A percentile compares a stretch with the other conserved stretches of the same genome.
phyloP scores from a whole-genome alignment of 2,888 invertebrate genomes.

The Cryptocephalus moraei region DNA sequence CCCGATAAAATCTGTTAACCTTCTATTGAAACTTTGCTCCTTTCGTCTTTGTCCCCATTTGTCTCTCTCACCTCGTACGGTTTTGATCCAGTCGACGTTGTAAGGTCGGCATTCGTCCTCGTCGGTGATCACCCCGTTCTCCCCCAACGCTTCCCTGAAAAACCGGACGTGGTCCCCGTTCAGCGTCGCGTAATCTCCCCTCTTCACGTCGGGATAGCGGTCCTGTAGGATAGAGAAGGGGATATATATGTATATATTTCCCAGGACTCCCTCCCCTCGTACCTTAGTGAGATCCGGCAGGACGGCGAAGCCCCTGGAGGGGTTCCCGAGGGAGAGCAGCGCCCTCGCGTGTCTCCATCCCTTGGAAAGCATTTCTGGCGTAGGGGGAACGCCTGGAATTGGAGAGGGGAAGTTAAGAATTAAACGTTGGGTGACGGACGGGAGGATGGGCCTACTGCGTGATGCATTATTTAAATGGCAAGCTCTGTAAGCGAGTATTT shows the following conservation, averaged over 20 bases:
- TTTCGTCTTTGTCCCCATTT: too few relatives aligned
- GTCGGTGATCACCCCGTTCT: conserved; percentile 62
- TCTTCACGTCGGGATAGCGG: conserved; percentile 50
- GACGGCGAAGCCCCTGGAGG: conserved; percentile 15
- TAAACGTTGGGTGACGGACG: too few relatives aligned
- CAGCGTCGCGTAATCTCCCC: conserved; percentile 50
- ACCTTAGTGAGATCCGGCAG: conserved; percentile 1
- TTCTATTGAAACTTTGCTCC: too few relatives aligned
- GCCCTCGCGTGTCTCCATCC: conserved; percentile 18
- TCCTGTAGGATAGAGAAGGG: conserved; percentile 34
- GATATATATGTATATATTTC: too few relatives aligned
- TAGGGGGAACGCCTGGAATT: neutral
- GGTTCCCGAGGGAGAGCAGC: conserved; percentile 7
- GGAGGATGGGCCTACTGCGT: too few relatives aligned
- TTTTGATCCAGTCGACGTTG: conserved; percentile 85
- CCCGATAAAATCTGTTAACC: too few relatives aligned
- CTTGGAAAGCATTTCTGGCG: conserved; percentile 18
- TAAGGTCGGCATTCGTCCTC: conserved; percentile 64
- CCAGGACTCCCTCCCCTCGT: too few relatives aligned
- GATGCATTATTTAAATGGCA: too few relatives aligned
- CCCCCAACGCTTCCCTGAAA: conserved; percentile 56
- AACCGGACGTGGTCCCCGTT: conserved; percentile 49
- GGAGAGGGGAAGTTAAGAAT: too few relatives aligned
- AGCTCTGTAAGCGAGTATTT: too few relatives aligned
- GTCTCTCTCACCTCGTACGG: conserved; percentile 69